Conservation (phyloP, 2,888 invertebrate genomes). For the Noctua janthe region DNA sequence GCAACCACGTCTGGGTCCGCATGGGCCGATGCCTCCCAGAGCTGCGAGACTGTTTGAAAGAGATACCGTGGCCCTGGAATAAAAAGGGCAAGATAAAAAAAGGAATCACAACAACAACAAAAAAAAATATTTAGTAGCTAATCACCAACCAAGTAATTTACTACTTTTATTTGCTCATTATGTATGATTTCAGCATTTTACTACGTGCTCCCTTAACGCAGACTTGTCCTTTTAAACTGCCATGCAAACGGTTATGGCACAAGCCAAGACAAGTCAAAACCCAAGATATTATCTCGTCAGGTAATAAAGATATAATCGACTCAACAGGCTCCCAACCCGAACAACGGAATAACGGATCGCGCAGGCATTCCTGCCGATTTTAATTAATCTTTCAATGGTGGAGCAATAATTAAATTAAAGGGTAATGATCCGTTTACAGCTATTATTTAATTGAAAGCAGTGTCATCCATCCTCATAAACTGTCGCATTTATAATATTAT, state of each 20-base stretch:
- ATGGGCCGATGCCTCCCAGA: too few relatives aligned
- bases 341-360: conserved; percentile 31
- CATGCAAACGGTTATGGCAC: not conserved
- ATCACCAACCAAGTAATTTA: too few relatives aligned
- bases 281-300: conserved; percentile 16
- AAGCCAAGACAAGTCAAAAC: not conserved
- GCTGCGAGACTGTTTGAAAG: too few relatives aligned
- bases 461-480: not conserved
- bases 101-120: too few relatives aligned
- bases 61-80: too few relatives aligned
- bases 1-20: too few relatives aligned
- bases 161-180: too few relatives aligned
- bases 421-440: conserved; percentile 27
- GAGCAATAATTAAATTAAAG: conserved; percentile 56
- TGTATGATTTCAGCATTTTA: not conserved
- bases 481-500: too few relatives aligned
- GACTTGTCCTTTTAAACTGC: not conserved
- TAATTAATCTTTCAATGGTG: conserved; percentile 52
- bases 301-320: conserved; percentile 38
- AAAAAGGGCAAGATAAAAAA: too few relatives aligned
- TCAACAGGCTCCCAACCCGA: conserved; percentile 24
- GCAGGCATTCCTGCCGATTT: conserved; percentile 43
- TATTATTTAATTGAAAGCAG: conserved; percentile 35
- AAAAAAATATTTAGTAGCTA: too few relatives aligned
- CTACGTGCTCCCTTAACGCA: not conserved